phyloP scores from a whole-genome alignment of 2,797 vertebrate genomes.

The Coranthus polyacanthus region DNA sequence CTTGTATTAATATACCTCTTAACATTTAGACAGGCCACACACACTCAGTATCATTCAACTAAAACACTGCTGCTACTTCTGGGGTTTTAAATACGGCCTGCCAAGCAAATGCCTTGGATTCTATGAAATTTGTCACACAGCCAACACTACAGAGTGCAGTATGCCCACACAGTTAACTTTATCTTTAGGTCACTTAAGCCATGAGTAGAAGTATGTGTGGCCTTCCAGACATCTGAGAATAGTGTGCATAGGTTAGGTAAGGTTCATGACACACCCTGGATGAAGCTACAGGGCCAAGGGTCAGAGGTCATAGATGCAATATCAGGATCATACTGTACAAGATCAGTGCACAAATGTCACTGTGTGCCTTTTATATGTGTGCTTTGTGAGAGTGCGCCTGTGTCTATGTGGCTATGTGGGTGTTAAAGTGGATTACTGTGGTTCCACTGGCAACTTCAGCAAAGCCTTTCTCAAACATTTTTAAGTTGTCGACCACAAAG shows the following conservation, averaged over 20 bases:
- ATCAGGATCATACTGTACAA: conserved; percentile 42
- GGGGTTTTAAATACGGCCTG: conserved; percentile 34
- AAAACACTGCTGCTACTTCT: conserved; percentile 26
- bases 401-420: conserved; percentile 66
- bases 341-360: conserved; percentile 31
- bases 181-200: conserved; percentile 41
- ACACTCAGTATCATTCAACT: conserved; percentile 9
- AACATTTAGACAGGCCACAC: conserved; percentile 25
- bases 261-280: conserved; percentile 43
- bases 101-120: conserved; percentile 39
- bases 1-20: conserved; percentile 8
- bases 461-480: conserved; percentile 64
- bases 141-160: conserved; percentile 6
- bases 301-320: conserved; percentile 53
- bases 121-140: conserved; percentile 38
- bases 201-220: conserved; percentile 39
- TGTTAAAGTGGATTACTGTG: conserved; percentile 68
- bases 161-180: conserved; percentile 37
- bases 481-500: conserved; percentile 56
- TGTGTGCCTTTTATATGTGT: conserved; percentile 31
- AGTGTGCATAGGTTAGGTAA: conserved; percentile 34
- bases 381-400: conserved; percentile 34
- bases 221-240: conserved; percentile 44
- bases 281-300: conserved; percentile 44
- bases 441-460: conserved; percentile 56